Base-by-base conservation (phyloP, 2,797 vertebrate genomes). In the Delichon dasypus region DNA sequence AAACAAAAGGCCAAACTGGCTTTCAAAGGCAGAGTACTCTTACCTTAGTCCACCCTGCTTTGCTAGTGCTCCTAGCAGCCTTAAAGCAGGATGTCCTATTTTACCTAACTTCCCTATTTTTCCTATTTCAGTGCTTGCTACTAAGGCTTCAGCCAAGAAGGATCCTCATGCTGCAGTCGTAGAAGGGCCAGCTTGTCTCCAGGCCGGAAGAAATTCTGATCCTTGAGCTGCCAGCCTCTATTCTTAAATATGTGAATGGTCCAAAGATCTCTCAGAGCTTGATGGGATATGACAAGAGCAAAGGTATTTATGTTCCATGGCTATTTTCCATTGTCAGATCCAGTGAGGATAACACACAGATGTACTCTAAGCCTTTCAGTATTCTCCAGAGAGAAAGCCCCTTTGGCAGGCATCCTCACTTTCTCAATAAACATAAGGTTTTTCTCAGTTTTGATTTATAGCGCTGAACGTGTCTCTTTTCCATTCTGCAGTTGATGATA, bases 391-490 rank as follows among this genome's bases (percentile, higher is more conserved):
- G 70, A 95, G 47, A 92, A 93, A 73, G 70, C 62, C 32, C 66
- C 85, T 86, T 94, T 96, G 96, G 94, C 92, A 97, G 76, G 48
- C 36, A 66, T 85, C 57, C 68, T 88, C 53, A 27, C 48, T 83
- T 82, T 85, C 89, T 74, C 70, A 87, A 74, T 90, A 95, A 94
- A 89, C 75, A 81, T 40, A 72, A 89, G 64, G 36, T 76, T 89
- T 96, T 95, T 81, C 85, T 92, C 66, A 47, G 47, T 75, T 94
- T 95, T 94, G 93, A 96, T 89, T 95, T 95, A 96, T 67, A 85
- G 86, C 54, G 45, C 45, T 83, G 88, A 89, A 96, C 16, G 11
- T 61, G 66, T 82, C 75, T 92, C 67, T 88, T 94, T 96, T 94
- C 85, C 84, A 89, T 80, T 90, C 80, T 74, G 53, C 36, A 95